Conservation (phyloP, 2,888 invertebrate genomes). For the Epinotia ramella region DNA sequence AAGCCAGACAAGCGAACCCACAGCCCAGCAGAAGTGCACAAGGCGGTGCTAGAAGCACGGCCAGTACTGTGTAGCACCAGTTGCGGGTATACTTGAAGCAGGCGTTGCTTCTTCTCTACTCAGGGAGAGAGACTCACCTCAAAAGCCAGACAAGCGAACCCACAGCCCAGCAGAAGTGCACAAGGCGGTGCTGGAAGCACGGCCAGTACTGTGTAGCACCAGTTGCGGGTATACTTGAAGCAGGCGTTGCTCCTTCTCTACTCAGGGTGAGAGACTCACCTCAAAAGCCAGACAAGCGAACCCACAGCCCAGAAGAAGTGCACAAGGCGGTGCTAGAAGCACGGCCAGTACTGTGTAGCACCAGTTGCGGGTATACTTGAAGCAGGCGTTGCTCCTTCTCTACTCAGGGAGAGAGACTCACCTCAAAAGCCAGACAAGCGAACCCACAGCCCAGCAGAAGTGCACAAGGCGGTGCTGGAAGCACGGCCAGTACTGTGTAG, state of each 20-base stretch:
- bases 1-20: conserved; percentile 89
- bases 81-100: conserved; percentile 88
- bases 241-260: conserved; percentile 87
- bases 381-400: conserved; percentile 88
- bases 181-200: conserved; percentile 88
- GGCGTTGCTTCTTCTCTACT: conserved; percentile 86
- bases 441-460: conserved; percentile 88
- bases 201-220: conserved; percentile 88
- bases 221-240: conserved; percentile 87
- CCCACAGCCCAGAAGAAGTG: conserved; percentile 87
- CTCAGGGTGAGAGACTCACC: conserved; percentile 83
- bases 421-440: conserved; percentile 90
- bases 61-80: too few species aligned
- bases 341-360: conserved; percentile 90
- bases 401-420: conserved; percentile 70
- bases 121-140: conserved; percentile 78
- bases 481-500: conserved; percentile 88
- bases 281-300: conserved; percentile 90
- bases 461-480: conserved; percentile 89
- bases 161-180: conserved; percentile 87
- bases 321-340: conserved; percentile 82
- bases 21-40: conserved; percentile 88
- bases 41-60: conserved; percentile 70
- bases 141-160: conserved; percentile 89
- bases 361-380: conserved; percentile 87